Conservation (phyloP, 2,888 invertebrate genomes). For the Drosophila eohydei region DNA sequence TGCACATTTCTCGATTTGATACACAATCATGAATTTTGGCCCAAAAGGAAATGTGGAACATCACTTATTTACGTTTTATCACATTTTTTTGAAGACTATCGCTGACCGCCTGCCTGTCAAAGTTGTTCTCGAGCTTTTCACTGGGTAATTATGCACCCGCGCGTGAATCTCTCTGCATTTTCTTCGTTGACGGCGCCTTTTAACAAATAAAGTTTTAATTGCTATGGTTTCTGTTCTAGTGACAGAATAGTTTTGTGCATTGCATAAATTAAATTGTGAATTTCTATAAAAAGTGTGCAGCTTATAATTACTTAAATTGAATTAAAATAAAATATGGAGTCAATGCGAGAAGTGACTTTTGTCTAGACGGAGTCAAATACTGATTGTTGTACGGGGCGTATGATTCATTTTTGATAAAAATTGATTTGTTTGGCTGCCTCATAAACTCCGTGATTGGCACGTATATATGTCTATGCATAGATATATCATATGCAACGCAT, state of each 20-base stretch:
- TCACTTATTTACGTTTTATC: not conserved
- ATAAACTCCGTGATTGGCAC: slow-evolving; percentile 50
- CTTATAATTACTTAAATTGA: slow-evolving; percentile 1
- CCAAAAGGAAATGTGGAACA: not conserved
- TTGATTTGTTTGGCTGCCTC: slow-evolving; percentile 34
- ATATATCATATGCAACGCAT: not conserved
- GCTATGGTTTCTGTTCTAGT: slow-evolving; percentile 25
- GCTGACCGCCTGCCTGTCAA: slow-evolving; percentile 3
- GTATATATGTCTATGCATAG: not conserved
- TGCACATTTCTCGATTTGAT: not conserved
- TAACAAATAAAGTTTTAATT: slow-evolving; percentile 68
- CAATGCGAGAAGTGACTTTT: not conserved
- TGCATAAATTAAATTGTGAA: not conserved
- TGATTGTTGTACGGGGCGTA: slow-evolving; percentile 21
- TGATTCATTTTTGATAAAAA: slow-evolving; percentile 47
- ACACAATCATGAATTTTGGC: too few relatives aligned
- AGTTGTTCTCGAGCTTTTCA: not conserved
- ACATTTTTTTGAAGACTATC: not conserved
- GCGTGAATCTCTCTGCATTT: slow-evolving; percentile 36
- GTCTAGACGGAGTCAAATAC: slow-evolving; percentile 37
- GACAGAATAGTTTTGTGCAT: slow-evolving; percentile 11
- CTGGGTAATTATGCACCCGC: slow-evolving; percentile 35
- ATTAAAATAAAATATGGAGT: not conserved
- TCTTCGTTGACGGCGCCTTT: slow-evolving; percentile 14
- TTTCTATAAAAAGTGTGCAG: too few relatives aligned